phyloP scores from a whole-genome alignment of 2,888 invertebrate species.

The Nymphalis polychloros region DNA sequence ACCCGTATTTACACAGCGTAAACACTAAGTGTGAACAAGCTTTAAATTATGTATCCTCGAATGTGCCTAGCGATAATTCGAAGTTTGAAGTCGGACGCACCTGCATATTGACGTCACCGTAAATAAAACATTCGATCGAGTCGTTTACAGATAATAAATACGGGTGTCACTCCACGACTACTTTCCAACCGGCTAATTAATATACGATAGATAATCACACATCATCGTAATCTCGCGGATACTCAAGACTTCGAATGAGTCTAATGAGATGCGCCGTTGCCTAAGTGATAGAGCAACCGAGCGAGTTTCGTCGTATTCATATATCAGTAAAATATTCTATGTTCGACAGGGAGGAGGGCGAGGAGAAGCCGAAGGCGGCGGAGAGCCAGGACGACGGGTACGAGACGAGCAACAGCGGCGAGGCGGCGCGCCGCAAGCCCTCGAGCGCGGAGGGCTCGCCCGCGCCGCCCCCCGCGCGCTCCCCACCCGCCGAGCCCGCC shows the following conservation, averaged over 20 bases:
- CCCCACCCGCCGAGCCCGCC: slow-evolving; percentile 61
- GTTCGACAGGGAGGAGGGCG: slow-evolving; percentile 72
- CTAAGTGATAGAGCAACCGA: no score
- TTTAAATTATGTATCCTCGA: slow-evolving; percentile 20
- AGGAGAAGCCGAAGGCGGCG: slow-evolving; percentile 80
- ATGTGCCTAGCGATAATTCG: slow-evolving; percentile 17
- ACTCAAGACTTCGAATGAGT: slow-evolving; percentile 2
- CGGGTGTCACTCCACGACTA: slow-evolving; percentile 27
- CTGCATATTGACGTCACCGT: slow-evolving; percentile 41
- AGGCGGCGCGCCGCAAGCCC: slow-evolving; percentile 74
- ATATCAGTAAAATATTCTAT: slow-evolving; percentile 23
- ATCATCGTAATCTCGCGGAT: slow-evolving; percentile 7
- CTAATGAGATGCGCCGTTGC: no score
- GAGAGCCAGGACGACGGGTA: slow-evolving; percentile 94
- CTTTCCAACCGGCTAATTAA: slow-evolving; percentile 38
- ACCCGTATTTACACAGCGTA: slow-evolving; percentile 12
- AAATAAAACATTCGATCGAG: slow-evolving; percentile 31
- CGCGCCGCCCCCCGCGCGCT: slow-evolving; percentile 49
- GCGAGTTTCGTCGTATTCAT: not conserved
- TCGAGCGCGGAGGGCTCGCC: slow-evolving; percentile 51
- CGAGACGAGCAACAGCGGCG: slow-evolving; percentile 89
- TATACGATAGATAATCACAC: slow-evolving; percentile 21
- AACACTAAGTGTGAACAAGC: slow-evolving; percentile 17
- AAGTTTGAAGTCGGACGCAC: slow-evolving; percentile 33
- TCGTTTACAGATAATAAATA: slow-evolving; percentile 34